Conservation (phyloP, 2,888 invertebrate genomes). For the Tetropium fuscum region DNA sequence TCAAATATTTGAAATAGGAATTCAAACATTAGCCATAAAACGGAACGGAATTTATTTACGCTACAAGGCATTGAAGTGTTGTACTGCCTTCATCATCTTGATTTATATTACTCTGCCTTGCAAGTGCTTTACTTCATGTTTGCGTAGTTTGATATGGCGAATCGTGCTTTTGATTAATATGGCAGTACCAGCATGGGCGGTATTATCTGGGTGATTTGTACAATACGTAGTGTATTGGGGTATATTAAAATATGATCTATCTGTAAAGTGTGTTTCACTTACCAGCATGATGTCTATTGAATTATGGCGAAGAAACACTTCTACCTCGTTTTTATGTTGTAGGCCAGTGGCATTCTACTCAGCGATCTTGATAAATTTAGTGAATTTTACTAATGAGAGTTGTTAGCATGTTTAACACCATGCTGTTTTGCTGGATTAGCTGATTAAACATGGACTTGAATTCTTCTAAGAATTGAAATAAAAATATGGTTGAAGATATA, state of each 20-base stretch:
- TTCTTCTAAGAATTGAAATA: background rate
- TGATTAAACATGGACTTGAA: background rate
- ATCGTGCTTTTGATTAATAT: background rate
- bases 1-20: too few species aligned
- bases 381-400: background rate
- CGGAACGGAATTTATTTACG: too few species aligned
- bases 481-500: too few species aligned
- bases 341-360: background rate
- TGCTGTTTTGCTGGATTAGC: background rate
- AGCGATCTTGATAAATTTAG: background rate
- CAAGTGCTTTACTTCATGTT: too few species aligned
- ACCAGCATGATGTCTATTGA: too few species aligned
- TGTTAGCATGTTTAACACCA: constrained; percentile 25
- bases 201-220: background rate
- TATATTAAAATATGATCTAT: background rate
- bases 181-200: background rate
- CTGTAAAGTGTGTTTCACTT: background rate
- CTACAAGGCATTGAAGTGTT: too few species aligned
- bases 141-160: too few species aligned
- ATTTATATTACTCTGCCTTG: too few species aligned
- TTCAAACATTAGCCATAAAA: too few species aligned
- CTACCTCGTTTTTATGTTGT: background rate
- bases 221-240: background rate
- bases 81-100: too few species aligned
- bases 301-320: background rate